phyloP scores from a whole-genome alignment of 2,113 vertebrate species.

The Cricetomys ansorgei region DNA sequence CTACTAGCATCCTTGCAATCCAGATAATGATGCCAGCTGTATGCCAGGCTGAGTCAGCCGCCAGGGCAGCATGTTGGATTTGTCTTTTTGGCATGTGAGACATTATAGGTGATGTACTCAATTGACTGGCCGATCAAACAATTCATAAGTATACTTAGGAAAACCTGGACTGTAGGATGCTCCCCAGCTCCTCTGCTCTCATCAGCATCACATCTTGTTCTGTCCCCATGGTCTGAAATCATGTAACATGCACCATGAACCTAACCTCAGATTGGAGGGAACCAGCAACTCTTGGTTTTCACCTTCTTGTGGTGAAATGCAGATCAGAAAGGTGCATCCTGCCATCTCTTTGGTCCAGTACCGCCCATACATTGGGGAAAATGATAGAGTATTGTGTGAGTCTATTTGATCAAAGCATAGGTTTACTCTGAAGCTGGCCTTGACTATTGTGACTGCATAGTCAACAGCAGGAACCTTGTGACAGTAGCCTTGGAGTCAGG shows the following conservation, averaged over 20 bases:
- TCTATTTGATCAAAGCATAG: conserved; percentile 79
- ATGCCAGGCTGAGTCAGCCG: background rate
- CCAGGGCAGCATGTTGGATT: background rate
- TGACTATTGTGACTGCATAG: conserved; percentile 69
- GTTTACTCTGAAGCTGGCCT: conserved; percentile 73
- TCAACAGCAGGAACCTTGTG: conserved; percentile 64
- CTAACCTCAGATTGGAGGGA: background rate
- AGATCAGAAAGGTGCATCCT: background rate
- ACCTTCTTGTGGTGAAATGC: background rate
- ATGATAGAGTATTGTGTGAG: background rate
- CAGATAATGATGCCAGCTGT: background rate
- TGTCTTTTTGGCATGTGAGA: background rate
- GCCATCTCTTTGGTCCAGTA: background rate
- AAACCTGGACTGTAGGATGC: background rate
- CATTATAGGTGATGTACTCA: background rate
- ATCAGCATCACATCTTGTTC: background rate
- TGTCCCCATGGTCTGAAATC: background rate
- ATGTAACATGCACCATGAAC: accelerated
- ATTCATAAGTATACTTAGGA: background rate
- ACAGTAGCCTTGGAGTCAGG: background rate
- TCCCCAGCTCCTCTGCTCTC: background rate
- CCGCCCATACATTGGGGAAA: background rate
- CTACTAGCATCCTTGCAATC: background rate
- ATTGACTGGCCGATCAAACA: background rate
- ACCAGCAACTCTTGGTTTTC: background rate